Evolutionary conservation across 2,797 vertebrate genomes (phyloP).

Genomic region (Tenualosa thibaudeaui): DNA sequence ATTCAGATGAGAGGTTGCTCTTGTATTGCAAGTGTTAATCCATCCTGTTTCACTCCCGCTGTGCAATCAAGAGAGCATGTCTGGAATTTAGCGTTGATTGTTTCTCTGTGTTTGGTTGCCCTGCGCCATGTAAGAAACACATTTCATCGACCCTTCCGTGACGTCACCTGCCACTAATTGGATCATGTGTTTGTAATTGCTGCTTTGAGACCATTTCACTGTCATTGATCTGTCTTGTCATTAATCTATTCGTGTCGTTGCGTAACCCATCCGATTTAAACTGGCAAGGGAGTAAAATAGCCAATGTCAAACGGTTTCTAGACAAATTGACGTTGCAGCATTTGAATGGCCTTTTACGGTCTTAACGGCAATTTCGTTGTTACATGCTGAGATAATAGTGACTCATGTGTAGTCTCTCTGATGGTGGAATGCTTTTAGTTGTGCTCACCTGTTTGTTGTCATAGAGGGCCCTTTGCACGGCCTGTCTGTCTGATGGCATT

Average conservation of each 20-base stretch:
- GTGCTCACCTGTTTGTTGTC: background rate
- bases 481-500: constrained; percentile 58
- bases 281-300: background rate
- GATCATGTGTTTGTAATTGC: background rate
- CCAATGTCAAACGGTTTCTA: background rate
- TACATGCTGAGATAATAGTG: background rate
- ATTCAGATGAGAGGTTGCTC: background rate
- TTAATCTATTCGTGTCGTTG: background rate
- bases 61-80: too few relatives aligned
- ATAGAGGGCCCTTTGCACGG: background rate
- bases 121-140: background rate
- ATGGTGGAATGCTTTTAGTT: background rate
- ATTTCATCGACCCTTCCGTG: background rate
- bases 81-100: background rate
- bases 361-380: too few relatives aligned
- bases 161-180: background rate
- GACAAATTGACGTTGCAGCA: background rate
- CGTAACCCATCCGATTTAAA: background rate
- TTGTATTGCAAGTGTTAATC: background rate
- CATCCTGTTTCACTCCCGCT: background rate
- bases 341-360: background rate
- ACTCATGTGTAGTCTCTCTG: background rate
- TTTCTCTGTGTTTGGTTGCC: background rate
- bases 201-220: background rate
- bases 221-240: background rate